Base-by-base conservation (phyloP, 1,140 invertebrate genomes). In the Tetragonula clypearis region DNA sequence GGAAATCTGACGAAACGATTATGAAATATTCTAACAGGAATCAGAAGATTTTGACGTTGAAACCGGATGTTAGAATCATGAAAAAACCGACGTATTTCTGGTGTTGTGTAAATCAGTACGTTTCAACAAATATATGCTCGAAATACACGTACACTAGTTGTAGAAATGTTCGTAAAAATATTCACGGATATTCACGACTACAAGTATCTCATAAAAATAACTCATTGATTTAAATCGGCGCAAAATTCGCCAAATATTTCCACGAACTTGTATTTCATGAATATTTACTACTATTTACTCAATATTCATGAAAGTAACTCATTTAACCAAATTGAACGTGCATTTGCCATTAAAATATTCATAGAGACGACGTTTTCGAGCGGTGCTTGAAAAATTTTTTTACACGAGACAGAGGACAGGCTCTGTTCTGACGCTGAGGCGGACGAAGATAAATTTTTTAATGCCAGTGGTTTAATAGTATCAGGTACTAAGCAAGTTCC, bases 401-500 rank as follows among this genome's bases (percentile, higher is more conserved):
- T n/a, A 62, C 11, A n/a, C 60, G 60, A n/a, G 3, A 62, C 60
- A 12, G 23, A n/a, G 23, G 8, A 30, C 30, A 30, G 30, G 30
- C 30, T 30, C 30, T 30, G 30, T 30, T 30, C 30, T 30, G 60
- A 12, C 0, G 12, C 60, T 4, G 41, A 41, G 41, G 41, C 5
- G 41, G 41, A 6, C 41, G 6, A 41, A 41, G 41, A 6, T 23
- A 62, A 21, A 62, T 56, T 56, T 41, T 9, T 55, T 30, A 2
- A n/a, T 15, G 56, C 26, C 26, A 41, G 30, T 71, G 56, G 69
- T 55, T n/a, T n/a, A 56, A 23, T 35, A 79, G 72, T 58, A 30
- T 49, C 56, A 65, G 74, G 49, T 53, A 69, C 75, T 69, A 68
- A 79, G 79, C 66, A 79, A 84, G 56, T 30, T n/a, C 76, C 56